These are phyloP conservation scores for Lepidochrysops patricia DNA, from an alignment of 2,888 invertebrate genomes.

Conservation along the genomic window DNA sequence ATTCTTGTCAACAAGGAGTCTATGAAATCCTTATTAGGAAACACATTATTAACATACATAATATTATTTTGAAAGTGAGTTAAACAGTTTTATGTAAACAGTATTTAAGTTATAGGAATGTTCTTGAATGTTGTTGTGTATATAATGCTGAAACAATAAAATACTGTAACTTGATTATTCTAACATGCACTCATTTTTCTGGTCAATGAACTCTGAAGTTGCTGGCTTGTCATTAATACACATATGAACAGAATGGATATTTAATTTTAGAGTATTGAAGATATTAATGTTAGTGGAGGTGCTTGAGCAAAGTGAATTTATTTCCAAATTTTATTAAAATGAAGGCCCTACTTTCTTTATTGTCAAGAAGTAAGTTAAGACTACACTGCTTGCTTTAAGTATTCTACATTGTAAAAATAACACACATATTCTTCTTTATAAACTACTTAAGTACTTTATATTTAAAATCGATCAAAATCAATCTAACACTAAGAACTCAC, in stretches of 20 bases:
- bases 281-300: no score
- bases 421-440: no score
- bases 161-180: background rate
- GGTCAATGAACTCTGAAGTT: background rate
- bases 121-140: background rate
- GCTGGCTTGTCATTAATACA: background rate
- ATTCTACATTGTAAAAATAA: no score
- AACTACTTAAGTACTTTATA: no score
- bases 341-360: background rate
- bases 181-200: background rate
- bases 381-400: no score
- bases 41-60: no score
- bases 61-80: no score
- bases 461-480: no score
- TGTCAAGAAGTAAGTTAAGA: background rate
- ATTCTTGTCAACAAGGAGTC: no score
- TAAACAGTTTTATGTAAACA: no score
- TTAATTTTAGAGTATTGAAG: background rate
- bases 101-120: constrained; percentile 17
- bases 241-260: background rate
- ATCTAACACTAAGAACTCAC: no score
- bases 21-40: no score
- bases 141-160: background rate
- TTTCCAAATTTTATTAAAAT: background rate
- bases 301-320: background rate